Evolutionary conservation across 1,140 invertebrate species (phyloP).

Genomic region (Leucophenga varia): DNA sequence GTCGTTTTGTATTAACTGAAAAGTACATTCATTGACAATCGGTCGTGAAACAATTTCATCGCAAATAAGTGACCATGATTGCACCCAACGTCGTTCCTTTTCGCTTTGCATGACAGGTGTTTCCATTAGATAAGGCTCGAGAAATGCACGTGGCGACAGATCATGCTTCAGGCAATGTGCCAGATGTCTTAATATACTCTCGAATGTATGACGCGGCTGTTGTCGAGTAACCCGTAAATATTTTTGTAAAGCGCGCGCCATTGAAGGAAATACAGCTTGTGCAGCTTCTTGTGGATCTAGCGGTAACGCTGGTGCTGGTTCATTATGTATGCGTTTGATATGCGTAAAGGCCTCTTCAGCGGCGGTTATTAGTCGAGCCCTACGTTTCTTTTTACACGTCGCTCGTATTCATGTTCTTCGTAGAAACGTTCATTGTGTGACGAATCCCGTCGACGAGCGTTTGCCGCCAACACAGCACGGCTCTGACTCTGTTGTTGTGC

Average conservation of each 20-base stretch:
- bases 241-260: constrained; percentile 93
- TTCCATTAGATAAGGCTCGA: constrained; percentile 83
- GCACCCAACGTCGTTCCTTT: constrained; percentile 72
- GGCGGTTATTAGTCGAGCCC: constrained; percentile 84
- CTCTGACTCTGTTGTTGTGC: constrained; percentile 68
- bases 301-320: constrained; percentile 65
- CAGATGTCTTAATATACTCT: constrained; percentile 83
- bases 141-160: constrained; percentile 87
- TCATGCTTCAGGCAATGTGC: constrained; percentile 90
- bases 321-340: constrained; percentile 79
- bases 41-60: constrained; percentile 85
- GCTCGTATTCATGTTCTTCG: constrained; percentile 95
- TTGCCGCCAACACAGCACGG: constrained; percentile 69
- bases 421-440: constrained; percentile 97
- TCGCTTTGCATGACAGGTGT: constrained; percentile 79
- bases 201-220: constrained; percentile 91
- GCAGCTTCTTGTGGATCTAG: constrained; percentile 95
- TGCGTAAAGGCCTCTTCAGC: constrained; percentile 97
- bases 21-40: constrained; percentile 77
- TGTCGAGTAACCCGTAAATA: constrained; percentile 93
- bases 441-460: constrained; percentile 74
- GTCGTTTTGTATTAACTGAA: constrained; percentile 92
- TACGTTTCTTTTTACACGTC: constrained; percentile 87
- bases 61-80: constrained; percentile 92
- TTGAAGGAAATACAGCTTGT: constrained; percentile 94